Base-by-base conservation (phyloP, 2,797 vertebrate genomes). In the Caiman crocodilus region DNA sequence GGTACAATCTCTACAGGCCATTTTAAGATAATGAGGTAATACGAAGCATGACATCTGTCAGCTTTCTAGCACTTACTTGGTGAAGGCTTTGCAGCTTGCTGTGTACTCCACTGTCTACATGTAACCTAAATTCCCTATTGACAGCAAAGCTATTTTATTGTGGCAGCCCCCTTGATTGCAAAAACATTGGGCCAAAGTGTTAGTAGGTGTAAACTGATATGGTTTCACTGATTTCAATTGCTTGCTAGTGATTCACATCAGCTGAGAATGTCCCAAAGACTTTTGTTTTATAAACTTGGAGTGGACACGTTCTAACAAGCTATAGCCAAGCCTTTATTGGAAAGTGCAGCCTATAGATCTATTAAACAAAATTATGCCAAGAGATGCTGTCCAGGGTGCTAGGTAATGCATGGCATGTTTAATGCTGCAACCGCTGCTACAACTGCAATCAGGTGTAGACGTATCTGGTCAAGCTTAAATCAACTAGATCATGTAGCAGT, bases 241-340 rank as follows among this genome's bases (percentile, higher is more conserved):
- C 35, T 23, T 35, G 25, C 18, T 13, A 71, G 67, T 25, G 67
- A 50, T 42, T 73, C 74, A 7, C 85, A 26, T 84, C 18, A 4
- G 0, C 56, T 1, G 25, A 1, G 1, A 1, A 4, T 4, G 67
- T 32, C 79, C 20, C 4, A 5, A 35, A 0, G 4, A 57, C 2
- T 26, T 4, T 5, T 50, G 28, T 2, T 2, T 61, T 76, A 26
- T 50, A 76, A 18, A 2, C 58, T 58, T 1, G 1, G 58, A 26
- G 4, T 32, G 5, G 61, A n/a, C 42, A 1, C 74, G n/a, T 1
- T 2, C 76, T 55, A 58, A 75, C 55, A 42, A 21, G 35, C 17
- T 7, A 10, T 75, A 55, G 15, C 26, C 3, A 11, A 1, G 73
- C 32, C 84, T 75, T 56, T 7, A 63, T 3, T 42, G 42, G 42